These are phyloP conservation scores for Strigamia crassipes DNA, from an alignment of 2,888 invertebrate species.

Conservation along the genomic window DNA sequence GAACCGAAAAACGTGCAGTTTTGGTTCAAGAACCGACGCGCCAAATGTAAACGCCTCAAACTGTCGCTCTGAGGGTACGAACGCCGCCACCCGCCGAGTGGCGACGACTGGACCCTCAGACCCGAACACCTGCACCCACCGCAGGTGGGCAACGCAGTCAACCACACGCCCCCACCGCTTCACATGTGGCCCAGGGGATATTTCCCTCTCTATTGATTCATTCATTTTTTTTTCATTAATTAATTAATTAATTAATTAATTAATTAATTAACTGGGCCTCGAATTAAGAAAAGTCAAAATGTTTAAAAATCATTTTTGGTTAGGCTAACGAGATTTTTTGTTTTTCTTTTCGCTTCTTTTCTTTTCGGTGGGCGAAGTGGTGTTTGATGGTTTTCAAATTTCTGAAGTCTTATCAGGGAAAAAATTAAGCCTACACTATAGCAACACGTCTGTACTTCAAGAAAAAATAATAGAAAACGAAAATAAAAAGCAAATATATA, in stretches of 20 bases:
- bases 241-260: too few relatives aligned
- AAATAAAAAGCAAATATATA: background rate
- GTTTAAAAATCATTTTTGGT: too few relatives aligned
- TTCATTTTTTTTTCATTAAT: too few relatives aligned
- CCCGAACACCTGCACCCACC: constrained; percentile 14
- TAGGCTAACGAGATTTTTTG: background rate
- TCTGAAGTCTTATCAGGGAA: constrained; percentile 10
- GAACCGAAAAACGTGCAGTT: constrained; percentile 99
- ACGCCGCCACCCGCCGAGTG: constrained; percentile 43
- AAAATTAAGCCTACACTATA: constrained; percentile 3
- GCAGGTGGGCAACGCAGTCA: constrained; percentile 24
- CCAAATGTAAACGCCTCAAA: constrained; percentile 95
- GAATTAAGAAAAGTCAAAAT: too few relatives aligned
- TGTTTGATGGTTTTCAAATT: background rate
- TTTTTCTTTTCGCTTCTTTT: background rate
- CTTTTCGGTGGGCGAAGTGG: background rate
- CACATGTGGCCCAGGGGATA: constrained; percentile 39
- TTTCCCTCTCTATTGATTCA: constrained; percentile 5
- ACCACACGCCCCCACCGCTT: constrained; percentile 28
- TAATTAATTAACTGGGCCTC: too few relatives aligned
- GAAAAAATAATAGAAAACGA: background rate
- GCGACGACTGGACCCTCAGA: constrained; percentile 43
- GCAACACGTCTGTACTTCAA: background rate
- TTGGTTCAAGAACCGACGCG: constrained; percentile 98
- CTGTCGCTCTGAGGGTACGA: constrained; percentile 60